phyloP scores from a whole-genome alignment of 2,888 invertebrate species.

The Cephalotes varians region DNA sequence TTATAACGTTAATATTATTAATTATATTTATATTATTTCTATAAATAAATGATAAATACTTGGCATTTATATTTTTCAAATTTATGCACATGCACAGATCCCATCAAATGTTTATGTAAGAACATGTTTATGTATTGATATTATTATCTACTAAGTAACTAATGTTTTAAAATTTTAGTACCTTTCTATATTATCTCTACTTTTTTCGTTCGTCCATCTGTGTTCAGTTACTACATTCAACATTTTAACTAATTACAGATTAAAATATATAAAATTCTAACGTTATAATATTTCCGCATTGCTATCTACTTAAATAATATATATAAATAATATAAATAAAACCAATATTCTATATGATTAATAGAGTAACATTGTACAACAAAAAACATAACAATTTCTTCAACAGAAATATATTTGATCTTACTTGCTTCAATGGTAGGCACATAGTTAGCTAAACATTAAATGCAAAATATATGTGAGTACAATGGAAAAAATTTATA shows the following conservation, averaged over 20 bases:
- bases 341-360: constrained; percentile 34
- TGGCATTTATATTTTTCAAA: constrained; percentile 25
- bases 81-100: constrained; percentile 66
- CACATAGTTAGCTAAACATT: constrained; percentile 77
- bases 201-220: constrained; percentile 26
- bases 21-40: constrained; percentile 28
- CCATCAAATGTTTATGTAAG: constrained; percentile 71
- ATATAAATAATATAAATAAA: constrained; percentile 41
- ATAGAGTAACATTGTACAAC: constrained; percentile 63
- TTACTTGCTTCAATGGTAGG: constrained; percentile 77
- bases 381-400: constrained; percentile 51
- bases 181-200: constrained; percentile 28
- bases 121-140: constrained; percentile 36
- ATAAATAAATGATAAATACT: not conserved
- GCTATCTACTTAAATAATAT: constrained; percentile 67
- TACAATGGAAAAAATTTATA: constrained; percentile 52
- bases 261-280: constrained; percentile 58
- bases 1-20: constrained; percentile 30
- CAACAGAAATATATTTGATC: constrained; percentile 67
- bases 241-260: constrained; percentile 64
- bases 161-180: constrained; percentile 48
- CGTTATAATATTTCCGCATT: constrained; percentile 62
- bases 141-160: constrained; percentile 22
- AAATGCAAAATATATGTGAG: constrained; percentile 69
- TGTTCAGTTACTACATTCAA: constrained; percentile 50